Evolutionary conservation across 2,888 invertebrate genomes (phyloP).

Genomic region (Helobdella robusta): DNA sequence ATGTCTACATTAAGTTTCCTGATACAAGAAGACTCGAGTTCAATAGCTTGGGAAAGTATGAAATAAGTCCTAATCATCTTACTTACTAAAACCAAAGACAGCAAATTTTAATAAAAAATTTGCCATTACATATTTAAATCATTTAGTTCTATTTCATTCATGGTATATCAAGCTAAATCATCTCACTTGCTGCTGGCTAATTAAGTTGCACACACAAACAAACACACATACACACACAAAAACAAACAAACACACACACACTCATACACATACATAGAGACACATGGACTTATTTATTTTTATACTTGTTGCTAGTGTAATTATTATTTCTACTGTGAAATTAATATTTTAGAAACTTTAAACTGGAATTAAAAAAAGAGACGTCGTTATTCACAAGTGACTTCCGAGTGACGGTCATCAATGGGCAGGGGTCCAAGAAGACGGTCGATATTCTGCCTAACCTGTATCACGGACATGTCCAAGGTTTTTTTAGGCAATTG

Average conservation of each 20-base stretch:
- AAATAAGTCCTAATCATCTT: too few species aligned
- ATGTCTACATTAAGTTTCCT: conserved; percentile 8
- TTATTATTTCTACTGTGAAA: conserved; percentile 2
- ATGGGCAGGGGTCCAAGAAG: conserved; percentile 22
- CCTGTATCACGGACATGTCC: conserved; percentile 23
- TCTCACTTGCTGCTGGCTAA: too few species aligned
- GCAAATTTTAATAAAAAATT: too few species aligned
- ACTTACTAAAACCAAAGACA: too few species aligned
- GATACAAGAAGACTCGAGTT: conserved; percentile 15
- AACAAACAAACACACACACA: too few species aligned
- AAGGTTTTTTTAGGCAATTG: conserved; percentile 18
- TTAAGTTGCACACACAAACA: too few species aligned
- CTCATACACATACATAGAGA: too few species aligned
- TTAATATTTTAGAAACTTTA: conserved; percentile 29
- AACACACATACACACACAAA: too few species aligned
- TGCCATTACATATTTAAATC: too few species aligned
- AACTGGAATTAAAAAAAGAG: conserved; percentile 27
- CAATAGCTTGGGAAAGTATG: conserved; percentile 22
- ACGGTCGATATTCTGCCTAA: conserved; percentile 22
- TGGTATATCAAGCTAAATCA: too few species aligned
- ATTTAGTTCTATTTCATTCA: too few species aligned
- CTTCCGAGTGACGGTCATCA: conserved; percentile 30
- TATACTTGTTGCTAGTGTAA: background rate
- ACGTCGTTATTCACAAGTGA: conserved; percentile 25
- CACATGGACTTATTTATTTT: background rate